Conservation (phyloP, 2,113 vertebrate genomes). For the Lethenteron reissneri region DNA sequence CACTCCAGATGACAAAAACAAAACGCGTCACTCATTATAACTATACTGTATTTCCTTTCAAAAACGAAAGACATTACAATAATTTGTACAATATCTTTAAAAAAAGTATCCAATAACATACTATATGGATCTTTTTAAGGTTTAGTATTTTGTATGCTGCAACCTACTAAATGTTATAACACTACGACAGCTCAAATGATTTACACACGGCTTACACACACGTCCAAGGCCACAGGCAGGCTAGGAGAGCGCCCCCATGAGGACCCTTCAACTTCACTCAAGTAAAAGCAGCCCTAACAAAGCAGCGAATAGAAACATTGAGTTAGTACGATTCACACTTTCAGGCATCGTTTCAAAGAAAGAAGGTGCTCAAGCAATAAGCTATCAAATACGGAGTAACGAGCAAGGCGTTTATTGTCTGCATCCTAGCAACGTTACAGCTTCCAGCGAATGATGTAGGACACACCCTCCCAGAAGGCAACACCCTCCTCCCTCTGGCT, state of each 20-base stretch:
- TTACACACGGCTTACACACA: background rate
- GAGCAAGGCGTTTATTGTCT: background rate
- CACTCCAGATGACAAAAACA: too few relatives aligned
- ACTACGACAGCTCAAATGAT: constrained; percentile 3
- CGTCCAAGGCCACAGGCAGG: background rate
- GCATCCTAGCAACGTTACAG: constrained; percentile 5
- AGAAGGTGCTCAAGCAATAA: background rate
- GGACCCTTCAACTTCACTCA: background rate
- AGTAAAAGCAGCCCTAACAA: background rate
- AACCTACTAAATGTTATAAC: background rate
- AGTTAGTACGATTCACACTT: background rate
- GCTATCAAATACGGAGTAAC: background rate
- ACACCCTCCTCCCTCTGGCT: background rate
- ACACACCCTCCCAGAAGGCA: background rate
- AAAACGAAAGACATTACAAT: too few relatives aligned
- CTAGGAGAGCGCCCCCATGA: background rate
- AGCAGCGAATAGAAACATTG: background rate
- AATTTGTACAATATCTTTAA: background rate
- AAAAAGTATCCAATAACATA: constrained; percentile 3
- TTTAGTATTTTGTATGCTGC: background rate
- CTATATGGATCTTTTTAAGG: constrained; percentile 5
- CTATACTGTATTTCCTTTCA: too few relatives aligned
- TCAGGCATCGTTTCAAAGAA: too few relatives aligned
- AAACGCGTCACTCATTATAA: too few relatives aligned
- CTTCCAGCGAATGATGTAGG: background rate